Conservation (phyloP, 2,113 vertebrate genomes). For the Corapipo altera region DNA sequence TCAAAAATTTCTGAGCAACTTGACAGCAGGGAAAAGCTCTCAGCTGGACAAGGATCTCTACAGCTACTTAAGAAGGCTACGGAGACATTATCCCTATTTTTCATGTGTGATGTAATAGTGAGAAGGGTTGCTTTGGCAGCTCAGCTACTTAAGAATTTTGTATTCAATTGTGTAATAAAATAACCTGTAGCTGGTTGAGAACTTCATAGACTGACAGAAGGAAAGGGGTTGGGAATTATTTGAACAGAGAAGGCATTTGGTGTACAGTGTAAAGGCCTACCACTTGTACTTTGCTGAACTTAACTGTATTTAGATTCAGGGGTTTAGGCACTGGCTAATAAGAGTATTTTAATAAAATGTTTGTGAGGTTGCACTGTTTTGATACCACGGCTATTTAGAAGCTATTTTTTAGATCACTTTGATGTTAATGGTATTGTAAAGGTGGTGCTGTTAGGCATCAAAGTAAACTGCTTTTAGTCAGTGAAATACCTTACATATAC, state of each 20-base stretch:
- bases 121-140: background rate
- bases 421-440: background rate
- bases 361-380: background rate
- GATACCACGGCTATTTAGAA: background rate
- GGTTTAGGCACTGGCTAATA: background rate
- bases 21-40: background rate
- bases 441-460: background rate
- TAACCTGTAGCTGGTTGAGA: background rate
- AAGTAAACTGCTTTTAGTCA: background rate
- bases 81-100: background rate
- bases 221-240: background rate
- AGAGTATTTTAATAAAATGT: background rate
- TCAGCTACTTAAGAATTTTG: background rate
- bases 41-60: background rate
- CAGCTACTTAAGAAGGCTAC: background rate
- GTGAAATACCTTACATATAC: background rate
- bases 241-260: background rate
- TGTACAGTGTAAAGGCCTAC: background rate
- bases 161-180: background rate
- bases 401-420: background rate
- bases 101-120: background rate
- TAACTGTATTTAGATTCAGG: background rate
- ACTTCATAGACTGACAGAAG: background rate
- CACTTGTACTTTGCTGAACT: background rate
- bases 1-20: background rate